Conservation (phyloP, 1,140 invertebrate species). For the Caenorhabditis tropicalis region DNA sequence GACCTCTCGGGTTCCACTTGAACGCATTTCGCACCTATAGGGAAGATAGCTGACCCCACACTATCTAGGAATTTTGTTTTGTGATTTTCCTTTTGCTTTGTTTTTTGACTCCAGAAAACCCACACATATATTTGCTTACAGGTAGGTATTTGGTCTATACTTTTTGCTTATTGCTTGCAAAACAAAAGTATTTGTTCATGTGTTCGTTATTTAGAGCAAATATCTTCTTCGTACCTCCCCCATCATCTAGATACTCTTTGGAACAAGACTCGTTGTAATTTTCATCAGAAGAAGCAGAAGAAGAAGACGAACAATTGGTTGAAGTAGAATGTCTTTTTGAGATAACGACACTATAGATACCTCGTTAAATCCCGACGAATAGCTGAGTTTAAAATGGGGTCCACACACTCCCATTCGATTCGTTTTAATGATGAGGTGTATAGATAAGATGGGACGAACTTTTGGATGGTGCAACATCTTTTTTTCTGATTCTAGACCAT, state of each 20-base stretch:
- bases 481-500: too few species aligned
- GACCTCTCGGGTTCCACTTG: background rate
- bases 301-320: background rate
- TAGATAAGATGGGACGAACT: slow-evolving; percentile 13
- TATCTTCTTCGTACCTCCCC: background rate
- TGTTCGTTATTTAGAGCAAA: background rate
- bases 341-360: background rate
- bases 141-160: too few species aligned
- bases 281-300: background rate
- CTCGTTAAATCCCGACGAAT: background rate
- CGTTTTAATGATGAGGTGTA: background rate
- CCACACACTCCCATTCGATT: too few species aligned
- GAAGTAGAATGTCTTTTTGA: background rate
- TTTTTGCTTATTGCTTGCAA: background rate
- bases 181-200: background rate
- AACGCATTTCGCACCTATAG: slow-evolving; percentile 24
- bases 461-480: too few species aligned
- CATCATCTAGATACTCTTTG: background rate
- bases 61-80: too few species aligned
- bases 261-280: slow-evolving; percentile 11
- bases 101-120: too few species aligned
- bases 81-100: too few species aligned
- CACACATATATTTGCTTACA: too few species aligned
- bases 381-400: slow-evolving; percentile 7
- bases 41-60: background rate